These are phyloP conservation scores for Sebastes fasciatus DNA, from an alignment of 2,113 vertebrate species.

Conservation along the genomic window DNA sequence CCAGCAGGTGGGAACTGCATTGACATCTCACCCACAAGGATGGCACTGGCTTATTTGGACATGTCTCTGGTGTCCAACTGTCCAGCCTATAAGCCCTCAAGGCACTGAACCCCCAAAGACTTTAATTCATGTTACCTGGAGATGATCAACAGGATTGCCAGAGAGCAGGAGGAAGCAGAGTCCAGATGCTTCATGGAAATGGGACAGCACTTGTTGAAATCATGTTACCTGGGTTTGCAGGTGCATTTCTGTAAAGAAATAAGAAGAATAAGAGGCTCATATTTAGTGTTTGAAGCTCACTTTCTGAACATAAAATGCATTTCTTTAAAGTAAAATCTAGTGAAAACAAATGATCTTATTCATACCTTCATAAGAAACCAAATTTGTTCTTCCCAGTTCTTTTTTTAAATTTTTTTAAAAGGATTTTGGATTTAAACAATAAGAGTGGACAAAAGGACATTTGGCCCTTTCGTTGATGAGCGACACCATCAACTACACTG, in stretches of 20 bases:
- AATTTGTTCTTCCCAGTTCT: background rate
- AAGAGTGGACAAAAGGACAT: background rate
- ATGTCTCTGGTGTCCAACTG: conserved; percentile 22
- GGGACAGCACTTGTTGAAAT: background rate
- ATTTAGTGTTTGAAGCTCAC: background rate
- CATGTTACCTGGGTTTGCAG: background rate
- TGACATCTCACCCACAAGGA: conserved; percentile 28
- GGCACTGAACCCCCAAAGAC: background rate
- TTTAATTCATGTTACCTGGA: conserved; percentile 13
- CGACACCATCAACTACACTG: background rate
- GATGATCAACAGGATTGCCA: background rate
- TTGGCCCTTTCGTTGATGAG: background rate
- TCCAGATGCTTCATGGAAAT: background rate
- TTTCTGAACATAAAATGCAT: background rate
- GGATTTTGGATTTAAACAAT: background rate
- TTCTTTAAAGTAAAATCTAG: too few relatives aligned
- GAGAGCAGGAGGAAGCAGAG: background rate
- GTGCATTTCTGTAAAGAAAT: background rate
- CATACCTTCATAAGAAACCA: background rate
- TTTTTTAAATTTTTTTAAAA: background rate
- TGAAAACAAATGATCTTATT: background rate
- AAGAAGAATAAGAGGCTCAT: background rate
- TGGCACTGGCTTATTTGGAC: conserved; percentile 52
- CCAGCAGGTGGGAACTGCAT: conserved; percentile 45
- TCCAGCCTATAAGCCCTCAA: background rate